Percentiles rank a stretch among this genome's conserved stretches.
Conservation (phyloP, 1,140 invertebrate genomes). For the Saccostrea echinata region DNA sequence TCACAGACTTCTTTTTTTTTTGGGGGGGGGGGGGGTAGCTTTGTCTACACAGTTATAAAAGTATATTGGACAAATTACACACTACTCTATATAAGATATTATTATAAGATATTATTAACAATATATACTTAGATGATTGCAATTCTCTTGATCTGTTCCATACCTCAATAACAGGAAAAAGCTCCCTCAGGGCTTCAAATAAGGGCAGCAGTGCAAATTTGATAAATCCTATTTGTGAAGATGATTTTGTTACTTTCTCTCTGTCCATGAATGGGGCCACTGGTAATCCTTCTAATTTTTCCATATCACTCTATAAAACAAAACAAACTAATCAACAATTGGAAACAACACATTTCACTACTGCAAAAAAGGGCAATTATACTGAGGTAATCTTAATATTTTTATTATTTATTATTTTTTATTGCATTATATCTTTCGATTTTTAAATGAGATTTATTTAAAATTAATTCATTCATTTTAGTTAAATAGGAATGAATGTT, state of each 20-base stretch:
- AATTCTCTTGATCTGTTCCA: background rate
- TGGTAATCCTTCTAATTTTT: conserved; percentile 80
- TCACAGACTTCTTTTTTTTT: too few species aligned
- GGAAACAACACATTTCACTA: background rate
- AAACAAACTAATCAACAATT: background rate
- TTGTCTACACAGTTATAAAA: background rate
- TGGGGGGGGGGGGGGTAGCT: too few species aligned
- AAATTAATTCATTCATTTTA: too few species aligned
- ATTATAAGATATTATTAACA: too few species aligned
- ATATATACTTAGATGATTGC: background rate
- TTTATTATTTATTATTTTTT: background rate
- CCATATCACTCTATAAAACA: conserved; percentile 59
- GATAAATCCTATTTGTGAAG: conserved; percentile 81
- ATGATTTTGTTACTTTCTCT: conserved; percentile 80
- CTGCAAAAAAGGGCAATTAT: background rate
- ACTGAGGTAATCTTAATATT: background rate
- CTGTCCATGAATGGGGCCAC: conserved; percentile 81
- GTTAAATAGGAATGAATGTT: background rate
- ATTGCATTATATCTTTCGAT: background rate
- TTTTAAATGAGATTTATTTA: background rate
- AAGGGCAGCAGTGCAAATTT: conserved; percentile 81
- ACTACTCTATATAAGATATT: too few species aligned
- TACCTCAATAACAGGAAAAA: conserved; percentile 74
- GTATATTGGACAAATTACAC: too few species aligned
- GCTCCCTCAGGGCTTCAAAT: conserved; percentile 76